phyloP scores from a whole-genome alignment of 2,113 vertebrate species.

The Gopherus flavomarginatus region DNA sequence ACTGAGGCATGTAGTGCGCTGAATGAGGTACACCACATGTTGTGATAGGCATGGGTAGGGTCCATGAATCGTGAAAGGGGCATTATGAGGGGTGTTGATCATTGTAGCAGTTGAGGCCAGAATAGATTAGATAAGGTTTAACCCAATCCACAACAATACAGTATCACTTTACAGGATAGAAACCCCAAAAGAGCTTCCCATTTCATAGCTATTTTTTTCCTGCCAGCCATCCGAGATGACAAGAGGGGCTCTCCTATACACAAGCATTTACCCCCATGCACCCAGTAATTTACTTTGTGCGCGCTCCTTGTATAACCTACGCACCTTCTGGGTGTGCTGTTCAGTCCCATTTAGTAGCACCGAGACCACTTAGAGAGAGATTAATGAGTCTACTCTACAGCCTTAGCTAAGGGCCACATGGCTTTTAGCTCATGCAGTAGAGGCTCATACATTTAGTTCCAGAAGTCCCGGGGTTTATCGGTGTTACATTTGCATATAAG shows the following conservation, averaged over 20 bases:
- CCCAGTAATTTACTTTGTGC: background rate
- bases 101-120: too few relatives aligned
- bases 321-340: too few relatives aligned
- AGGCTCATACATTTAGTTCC: too few relatives aligned
- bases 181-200: background rate
- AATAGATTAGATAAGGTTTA: too few relatives aligned
- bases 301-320: background rate
- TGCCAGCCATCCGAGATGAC: background rate
- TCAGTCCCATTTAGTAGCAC: too few relatives aligned
- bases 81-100: background rate
- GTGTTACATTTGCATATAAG: background rate
- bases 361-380: too few relatives aligned
- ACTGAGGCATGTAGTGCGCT: background rate
- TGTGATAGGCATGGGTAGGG: background rate
- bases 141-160: background rate
- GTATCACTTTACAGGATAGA: slow-evolving; percentile 7
- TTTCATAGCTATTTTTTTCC: background rate
- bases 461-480: too few relatives aligned
- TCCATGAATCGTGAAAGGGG: background rate
- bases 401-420: too few relatives aligned
- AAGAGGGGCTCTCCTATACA: background rate
- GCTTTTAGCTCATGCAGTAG: too few relatives aligned
- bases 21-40: background rate
- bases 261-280: background rate
- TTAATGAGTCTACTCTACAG: too few relatives aligned